Evolutionary conservation across 35 echinoderm and acorn worm genomes (phyloP), one percentile per base, ranked within the genome.

Genomic region (Hemicentrotus pulcherrimus): DNA sequence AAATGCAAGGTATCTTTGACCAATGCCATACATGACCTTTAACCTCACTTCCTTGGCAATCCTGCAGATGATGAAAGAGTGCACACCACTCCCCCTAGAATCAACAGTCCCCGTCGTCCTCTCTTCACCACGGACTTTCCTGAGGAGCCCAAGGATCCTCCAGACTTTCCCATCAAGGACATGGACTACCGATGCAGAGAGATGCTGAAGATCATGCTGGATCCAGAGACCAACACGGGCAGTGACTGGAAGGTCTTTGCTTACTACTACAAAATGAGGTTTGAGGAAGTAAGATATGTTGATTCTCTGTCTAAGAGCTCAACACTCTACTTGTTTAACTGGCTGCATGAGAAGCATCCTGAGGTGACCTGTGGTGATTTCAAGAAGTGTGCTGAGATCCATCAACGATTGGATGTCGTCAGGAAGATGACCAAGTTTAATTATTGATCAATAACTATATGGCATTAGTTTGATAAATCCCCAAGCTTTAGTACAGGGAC

Each of bases 321-420:
- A 22, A 90, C 88, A 13, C 32, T 18, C 32, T 33, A 90, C 15
- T 11, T 90, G 30, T 47, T 90, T 15, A 90, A 90, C 46, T 90
- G 88, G 88, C 15, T 90, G 32, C 32, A 47, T 47, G 32, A 90
- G 46, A 90, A 41, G 46, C 46, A 32, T 11, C 88, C 88, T 18
- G 32, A 90, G 19, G 2, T 45, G 13, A 90, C 88, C 32, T 90
- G 88, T 28, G 46, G 88, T 15, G 32, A 90, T 33, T 90, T 90
- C 32, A 90, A 90, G 46, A 33, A 45, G 4, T 33, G 32, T 47
- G 88, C 46, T 8, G 18, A 28, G 46, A 2, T 18, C 15, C 46
- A 47, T 47, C 88, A 90, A 90, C 88, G 88, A 33, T 16, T 90
- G 32, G 88, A 90, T 90, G 88, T 90, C 46, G 88, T 90, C 88